Evolutionary conservation across 2,113 vertebrate species (phyloP).

Genomic region (Micromys minutus): DNA sequence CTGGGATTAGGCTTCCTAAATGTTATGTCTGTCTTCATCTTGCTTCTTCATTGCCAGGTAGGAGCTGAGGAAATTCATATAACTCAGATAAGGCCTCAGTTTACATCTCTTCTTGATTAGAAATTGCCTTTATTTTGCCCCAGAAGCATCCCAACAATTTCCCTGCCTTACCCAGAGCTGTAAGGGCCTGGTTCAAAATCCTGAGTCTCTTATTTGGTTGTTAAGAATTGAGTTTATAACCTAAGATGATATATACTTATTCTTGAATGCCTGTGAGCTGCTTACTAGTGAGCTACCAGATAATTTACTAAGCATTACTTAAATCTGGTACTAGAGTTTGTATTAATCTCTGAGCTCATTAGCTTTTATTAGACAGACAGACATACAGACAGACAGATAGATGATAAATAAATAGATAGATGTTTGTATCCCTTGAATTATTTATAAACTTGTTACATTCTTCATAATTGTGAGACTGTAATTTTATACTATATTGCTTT

Average conservation of each 20-base stretch:
- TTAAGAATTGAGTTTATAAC: background rate
- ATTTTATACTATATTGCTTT: background rate
- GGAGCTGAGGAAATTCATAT: background rate
- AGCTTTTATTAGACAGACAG: background rate
- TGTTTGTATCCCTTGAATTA: background rate
- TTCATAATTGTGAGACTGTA: background rate
- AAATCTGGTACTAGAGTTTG: constrained; percentile 24
- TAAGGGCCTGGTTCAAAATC: background rate
- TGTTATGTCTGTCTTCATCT: background rate
- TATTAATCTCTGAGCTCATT: background rate
- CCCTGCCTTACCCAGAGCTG: background rate
- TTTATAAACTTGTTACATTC: background rate
- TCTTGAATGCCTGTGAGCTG: background rate
- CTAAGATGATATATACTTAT: background rate
- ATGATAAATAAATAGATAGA: no score
- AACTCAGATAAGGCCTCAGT: background rate
- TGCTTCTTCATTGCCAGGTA: background rate
- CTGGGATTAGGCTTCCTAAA: background rate
- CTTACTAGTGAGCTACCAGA: background rate
- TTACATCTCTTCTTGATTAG: background rate
- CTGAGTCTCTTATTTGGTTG: background rate
- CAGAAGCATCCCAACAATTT: background rate
- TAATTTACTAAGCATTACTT: constrained; percentile 38
- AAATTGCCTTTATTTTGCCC: background rate
- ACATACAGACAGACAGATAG: no score